Evolutionary conservation across 2,888 invertebrate species (phyloP).

Genomic region (Hecatera dysodea): DNA sequence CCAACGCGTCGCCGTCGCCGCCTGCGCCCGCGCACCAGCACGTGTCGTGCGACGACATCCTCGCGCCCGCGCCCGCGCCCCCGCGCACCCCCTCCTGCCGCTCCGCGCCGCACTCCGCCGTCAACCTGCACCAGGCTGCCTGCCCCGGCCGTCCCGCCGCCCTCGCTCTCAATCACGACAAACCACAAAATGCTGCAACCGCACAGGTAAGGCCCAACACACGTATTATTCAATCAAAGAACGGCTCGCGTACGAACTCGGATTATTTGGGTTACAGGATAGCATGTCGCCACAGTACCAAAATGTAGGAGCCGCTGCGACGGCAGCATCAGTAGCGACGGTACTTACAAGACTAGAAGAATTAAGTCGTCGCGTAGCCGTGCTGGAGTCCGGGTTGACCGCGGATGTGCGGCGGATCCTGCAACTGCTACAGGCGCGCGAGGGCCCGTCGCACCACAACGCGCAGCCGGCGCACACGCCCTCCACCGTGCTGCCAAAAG

Average conservation of each 20-base stretch:
- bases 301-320: conserved; percentile 83
- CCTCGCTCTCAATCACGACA: conserved; percentile 79
- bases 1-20: conserved; percentile 91
- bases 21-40: conserved; percentile 86
- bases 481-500: conserved; percentile 82
- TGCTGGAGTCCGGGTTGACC: conserved; percentile 93
- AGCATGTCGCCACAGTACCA: conserved; percentile 87
- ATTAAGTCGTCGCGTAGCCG: conserved; percentile 92
- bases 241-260: not conserved
- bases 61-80: conserved; percentile 79
- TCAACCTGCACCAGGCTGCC: conserved; percentile 85
- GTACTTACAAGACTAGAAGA: conserved; percentile 93
- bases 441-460: conserved; percentile 73
- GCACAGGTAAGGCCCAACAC: conserved; percentile 70
- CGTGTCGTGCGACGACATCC: conserved; percentile 88
- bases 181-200: conserved; percentile 76
- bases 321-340: conserved; percentile 86
- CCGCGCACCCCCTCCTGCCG: conserved; percentile 84
- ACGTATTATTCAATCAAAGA: not conserved
- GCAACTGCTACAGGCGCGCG: conserved; percentile 91
- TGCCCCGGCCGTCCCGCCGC: conserved; percentile 81
- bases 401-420: conserved; percentile 94
- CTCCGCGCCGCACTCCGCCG: conserved; percentile 88
- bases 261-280: conserved; percentile 74
- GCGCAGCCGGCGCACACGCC: conserved; percentile 82